Base-by-base conservation (phyloP, 2,113 vertebrate genomes). In the Pseudonaja textilis region DNA sequence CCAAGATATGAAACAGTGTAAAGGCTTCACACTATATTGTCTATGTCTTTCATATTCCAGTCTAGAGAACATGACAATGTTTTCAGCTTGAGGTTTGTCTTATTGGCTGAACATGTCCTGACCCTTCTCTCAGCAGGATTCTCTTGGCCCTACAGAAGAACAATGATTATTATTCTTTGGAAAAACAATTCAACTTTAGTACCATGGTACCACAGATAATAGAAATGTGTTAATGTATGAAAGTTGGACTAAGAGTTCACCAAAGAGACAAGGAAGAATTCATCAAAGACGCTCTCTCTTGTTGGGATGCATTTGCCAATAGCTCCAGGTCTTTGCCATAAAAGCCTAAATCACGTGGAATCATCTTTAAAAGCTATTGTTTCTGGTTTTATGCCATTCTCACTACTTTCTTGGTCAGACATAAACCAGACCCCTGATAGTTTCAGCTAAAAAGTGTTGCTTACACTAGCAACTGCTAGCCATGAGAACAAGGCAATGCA, bases 381-480 rank as follows among this genome's bases (percentile, higher is more conserved):
- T 96, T 96, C 96, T 97, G 96, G 96, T 95, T 87, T 89, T 74
- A 85, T 93, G 97, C 96, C 96, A 96, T 93, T 85, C 95, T 54
- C 92, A 94, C 95, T 90, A 34, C 74, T 93, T 93, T 90, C n/a
- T 10, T 56, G 85, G 92, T 69, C 47, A 96, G 94, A 94, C 89
- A 95, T 93, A 90, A 94, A 23, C 34, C 90, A 94, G 95, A 94
- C 94, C 90, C 95, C 93, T 93, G 59, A 0, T 64, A 93, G 90
- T 92, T 55, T 95, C 94, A 95, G 39, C 55, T 92, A 69, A 89
- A 57, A 92, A 94, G 39, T 56, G 39, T 95, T 89, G 69, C 89
- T 81, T 87, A 54, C 88, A 93, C 34, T 87, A 61, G 47, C 5
- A 42, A 88, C 23, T 29, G 81, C 61, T n/a, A 47, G 56, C 0